Conservation (phyloP, 2,113 vertebrate genomes). For the Sceloporus undulatus region DNA sequence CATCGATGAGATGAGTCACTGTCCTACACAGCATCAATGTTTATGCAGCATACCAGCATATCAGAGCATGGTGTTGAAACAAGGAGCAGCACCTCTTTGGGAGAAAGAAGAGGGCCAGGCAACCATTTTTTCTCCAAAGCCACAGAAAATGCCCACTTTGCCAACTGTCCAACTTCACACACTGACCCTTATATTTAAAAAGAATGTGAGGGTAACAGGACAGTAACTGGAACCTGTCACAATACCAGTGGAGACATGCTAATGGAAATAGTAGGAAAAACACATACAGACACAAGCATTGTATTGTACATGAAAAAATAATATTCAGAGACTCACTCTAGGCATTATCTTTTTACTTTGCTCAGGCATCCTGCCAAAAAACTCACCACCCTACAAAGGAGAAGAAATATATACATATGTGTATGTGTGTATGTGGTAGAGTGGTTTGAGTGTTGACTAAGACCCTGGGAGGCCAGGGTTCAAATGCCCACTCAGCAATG, state of each 20-base stretch:
- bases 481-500: too few species aligned
- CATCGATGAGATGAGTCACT: slow-evolving; percentile 1
- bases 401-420: too few species aligned
- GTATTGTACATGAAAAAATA: too few species aligned
- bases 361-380: background rate
- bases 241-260: background rate
- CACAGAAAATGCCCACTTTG: too few species aligned
- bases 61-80: background rate
- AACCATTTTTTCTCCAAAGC: background rate
- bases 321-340: background rate
- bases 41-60: background rate
- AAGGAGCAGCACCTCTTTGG: background rate
- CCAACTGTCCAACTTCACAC: too few species aligned
- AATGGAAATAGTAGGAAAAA: background rate
- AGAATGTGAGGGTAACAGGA: background rate
- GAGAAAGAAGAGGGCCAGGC: background rate
- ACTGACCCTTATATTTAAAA: background rate
- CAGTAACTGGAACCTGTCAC: background rate
- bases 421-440: too few species aligned
- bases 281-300: background rate
- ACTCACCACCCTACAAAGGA: background rate
- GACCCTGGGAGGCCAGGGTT: too few species aligned
- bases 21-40: background rate
- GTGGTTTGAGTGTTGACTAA: too few species aligned
- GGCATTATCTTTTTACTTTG: background rate